phyloP scores from a whole-genome alignment of 1,140 invertebrate species.

The Cryptotermes secundus region DNA sequence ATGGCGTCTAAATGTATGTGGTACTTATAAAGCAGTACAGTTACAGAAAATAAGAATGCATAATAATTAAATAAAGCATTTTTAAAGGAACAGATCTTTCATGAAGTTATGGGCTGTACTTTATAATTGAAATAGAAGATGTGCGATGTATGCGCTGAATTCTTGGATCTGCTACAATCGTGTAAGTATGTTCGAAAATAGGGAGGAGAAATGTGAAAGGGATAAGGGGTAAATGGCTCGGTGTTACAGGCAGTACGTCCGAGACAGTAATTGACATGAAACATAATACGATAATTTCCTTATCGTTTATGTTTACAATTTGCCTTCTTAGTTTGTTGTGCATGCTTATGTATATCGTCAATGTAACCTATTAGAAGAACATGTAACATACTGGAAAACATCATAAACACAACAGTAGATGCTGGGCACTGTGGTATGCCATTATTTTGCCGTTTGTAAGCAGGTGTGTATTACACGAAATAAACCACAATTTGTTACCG shows the following conservation, averaged over 20 bases:
- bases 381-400: too few relatives aligned
- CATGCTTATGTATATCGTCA: too few relatives aligned
- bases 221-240: neutral
- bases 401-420: too few relatives aligned
- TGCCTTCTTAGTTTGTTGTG: too few relatives aligned
- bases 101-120: slow-evolving; percentile 27
- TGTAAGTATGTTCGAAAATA: slow-evolving; percentile 59
- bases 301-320: too few relatives aligned
- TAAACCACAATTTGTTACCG: too few relatives aligned
- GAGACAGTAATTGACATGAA: slow-evolving; percentile 28
- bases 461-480: too few relatives aligned
- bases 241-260: neutral
- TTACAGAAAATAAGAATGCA: neutral
- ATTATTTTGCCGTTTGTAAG: too few relatives aligned
- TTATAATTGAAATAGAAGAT: slow-evolving; percentile 51
- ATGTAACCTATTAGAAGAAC: too few relatives aligned
- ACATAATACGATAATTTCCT: neutral
- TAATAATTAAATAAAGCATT: neutral
- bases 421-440: too few relatives aligned
- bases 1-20: slow-evolving; percentile 21
- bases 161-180: slow-evolving; percentile 72
- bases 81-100: neutral
- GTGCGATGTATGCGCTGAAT: slow-evolving; percentile 79
- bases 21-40: neutral
- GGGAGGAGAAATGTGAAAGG: neutral